Evolutionary conservation across 2,888 invertebrate genomes (phyloP), one percentile per base, ranked within the genome.

Genomic region (Sarcophaga rosellei): DNA sequence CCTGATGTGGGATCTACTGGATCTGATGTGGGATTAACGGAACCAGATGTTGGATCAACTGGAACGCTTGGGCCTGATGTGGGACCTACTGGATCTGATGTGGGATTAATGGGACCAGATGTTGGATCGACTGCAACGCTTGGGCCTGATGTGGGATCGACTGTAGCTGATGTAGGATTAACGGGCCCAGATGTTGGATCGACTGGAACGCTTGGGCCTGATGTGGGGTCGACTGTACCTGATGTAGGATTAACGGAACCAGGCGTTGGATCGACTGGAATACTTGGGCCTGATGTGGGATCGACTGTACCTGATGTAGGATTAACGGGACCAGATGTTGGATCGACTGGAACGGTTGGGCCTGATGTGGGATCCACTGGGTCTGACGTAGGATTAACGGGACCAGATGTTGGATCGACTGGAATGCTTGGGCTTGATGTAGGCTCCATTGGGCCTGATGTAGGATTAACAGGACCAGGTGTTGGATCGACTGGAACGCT

Each of bases 401-500:
- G 78, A 15, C 25, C 78, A 0, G 57, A 72, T 79, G 88, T 83
- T 17, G 84, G 84, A 63, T 85, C 81, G 4, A 79, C 78, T 61
- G 87, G 81, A 62, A 35, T 2, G 2, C 35, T 10, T 35, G 35
- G 35, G 2, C 8, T 10, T 35, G 78, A 75, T 2, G 79, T 88
- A 0, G 87, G 88, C 21, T 87, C 77, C 0, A 84, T 73, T 15
- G 88, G 81, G 11, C 12, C 15, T 12, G 47, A 47, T 12, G 25
- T 25, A 25, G 89, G 84, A 8, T 86, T 79, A 0, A 72, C 69
- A 12, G 85, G 85, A 61, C 5, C 61, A 6, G 76, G 63, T 15
- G 44, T 88, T 0, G 87, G 88, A 25, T 87, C 77, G 0, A 84
- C 76, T 15, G 88, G 81, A 53, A n/a, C n/a, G n/a, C n/a, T n/a